Conservation (phyloP, 2,113 vertebrate genomes). For the Aphyosemion australe region DNA sequence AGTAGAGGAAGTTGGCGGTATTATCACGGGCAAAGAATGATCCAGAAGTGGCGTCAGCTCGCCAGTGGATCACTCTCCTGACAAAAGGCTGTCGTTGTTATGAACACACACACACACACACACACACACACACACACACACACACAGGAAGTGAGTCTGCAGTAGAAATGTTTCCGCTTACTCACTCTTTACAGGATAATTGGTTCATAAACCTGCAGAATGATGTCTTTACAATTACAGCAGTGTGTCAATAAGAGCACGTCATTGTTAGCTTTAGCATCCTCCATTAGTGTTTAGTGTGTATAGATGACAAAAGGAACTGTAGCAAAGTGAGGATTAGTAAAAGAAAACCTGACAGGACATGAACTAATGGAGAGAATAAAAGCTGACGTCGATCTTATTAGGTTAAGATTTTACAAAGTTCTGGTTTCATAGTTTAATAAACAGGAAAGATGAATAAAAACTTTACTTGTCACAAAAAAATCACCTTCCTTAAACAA, state of each 20-base stretch:
- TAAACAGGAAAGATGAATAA: too few species aligned
- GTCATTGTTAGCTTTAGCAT: neutral
- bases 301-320: neutral
- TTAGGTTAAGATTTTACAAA: neutral
- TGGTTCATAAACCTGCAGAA: neutral
- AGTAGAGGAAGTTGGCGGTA: conserved; percentile 95
- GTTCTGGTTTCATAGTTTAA: too few species aligned
- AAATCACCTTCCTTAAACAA: too few species aligned
- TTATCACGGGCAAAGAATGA: conserved; percentile 98
- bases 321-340: conserved; percentile 6
- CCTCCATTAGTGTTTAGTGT: neutral
- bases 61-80: conserved; percentile 89
- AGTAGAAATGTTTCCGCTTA: conserved; percentile 1
- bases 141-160: neutral
- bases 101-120: conserved; percentile 21
- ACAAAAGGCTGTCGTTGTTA: conserved; percentile 59
- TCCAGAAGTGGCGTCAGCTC: conserved; percentile 90
- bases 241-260: conserved; percentile 2
- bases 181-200: neutral
- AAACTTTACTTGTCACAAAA: too few species aligned
- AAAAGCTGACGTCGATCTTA: conserved; percentile 2
- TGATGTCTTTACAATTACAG: neutral
- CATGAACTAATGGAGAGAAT: neutral
- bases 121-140: conserved; percentile 26
- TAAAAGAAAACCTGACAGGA: conserved; percentile 15